These are phyloP conservation scores for Salticus scenicus DNA, from an alignment of 2,888 invertebrate species.

Conservation along the genomic window DNA sequence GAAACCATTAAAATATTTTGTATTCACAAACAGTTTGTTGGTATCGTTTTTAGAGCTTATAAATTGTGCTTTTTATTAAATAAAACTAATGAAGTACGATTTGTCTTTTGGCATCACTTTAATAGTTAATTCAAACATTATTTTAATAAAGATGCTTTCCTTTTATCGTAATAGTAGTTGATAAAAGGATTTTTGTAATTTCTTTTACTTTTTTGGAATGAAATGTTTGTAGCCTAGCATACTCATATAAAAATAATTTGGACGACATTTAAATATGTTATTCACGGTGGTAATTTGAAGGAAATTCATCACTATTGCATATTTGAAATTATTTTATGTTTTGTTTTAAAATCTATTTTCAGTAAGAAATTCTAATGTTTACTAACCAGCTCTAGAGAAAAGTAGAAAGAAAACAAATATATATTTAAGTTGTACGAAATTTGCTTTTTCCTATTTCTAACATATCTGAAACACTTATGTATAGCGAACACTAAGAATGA, in stretches of 20 bases:
- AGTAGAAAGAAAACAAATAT: constrained; percentile 2
- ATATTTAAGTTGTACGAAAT: not conserved
- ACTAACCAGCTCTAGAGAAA: not conserved
- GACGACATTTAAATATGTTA: not conserved
- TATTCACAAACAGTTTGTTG: no score
- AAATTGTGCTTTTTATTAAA: not conserved
- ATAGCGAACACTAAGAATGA: constrained; percentile 8
- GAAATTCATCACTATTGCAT: not conserved
- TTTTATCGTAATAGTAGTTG: no score
- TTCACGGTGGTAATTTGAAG: not conserved
- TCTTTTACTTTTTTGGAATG: no score
- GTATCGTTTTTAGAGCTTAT: not conserved
- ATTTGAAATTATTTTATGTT: not conserved
- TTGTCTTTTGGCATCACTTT: not conserved
- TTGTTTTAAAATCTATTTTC: not conserved
- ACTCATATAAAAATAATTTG: constrained; percentile 5
- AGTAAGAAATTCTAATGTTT: not conserved
- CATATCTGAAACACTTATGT: not conserved
- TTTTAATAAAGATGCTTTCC: not conserved
- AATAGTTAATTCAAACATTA: not conserved
- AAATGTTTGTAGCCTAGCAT: not conserved
- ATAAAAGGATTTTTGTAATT: no score
- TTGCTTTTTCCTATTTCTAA: not conserved
- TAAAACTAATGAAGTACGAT: not conserved
- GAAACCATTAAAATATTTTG: not conserved